Base-by-base conservation (phyloP, 2,888 invertebrate genomes). In the Tenthredo livida region DNA sequence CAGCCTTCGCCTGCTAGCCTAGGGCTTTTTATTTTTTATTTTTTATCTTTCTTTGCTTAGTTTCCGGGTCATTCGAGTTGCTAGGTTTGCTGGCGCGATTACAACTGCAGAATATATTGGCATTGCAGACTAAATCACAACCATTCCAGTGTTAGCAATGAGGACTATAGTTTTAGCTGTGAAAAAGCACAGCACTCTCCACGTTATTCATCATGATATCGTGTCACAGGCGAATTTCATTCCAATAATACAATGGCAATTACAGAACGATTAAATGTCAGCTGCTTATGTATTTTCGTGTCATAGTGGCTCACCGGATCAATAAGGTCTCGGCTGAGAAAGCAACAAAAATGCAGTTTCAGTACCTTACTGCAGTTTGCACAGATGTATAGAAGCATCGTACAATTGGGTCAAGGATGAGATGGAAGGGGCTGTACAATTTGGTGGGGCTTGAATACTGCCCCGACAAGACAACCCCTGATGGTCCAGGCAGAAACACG, bases 361-460 rank as follows among this genome's bases (percentile, higher is more conserved):
- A 40, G 37, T 70, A 5, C 37, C 37, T 43, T 12, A 17, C 73
- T 73, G 73, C 43, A 73, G 73, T 10, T 73, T 73, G 43, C 43
- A 43, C 40, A 40, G 40, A 73, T 12, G 73, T 73, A 21, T 73
- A 21, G 73, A 12, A 43, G 43, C 73, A 73, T 43, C 21, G 40
- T 21, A 25, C 73, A 73, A 73, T 73, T 73, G 43, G 73, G 73
- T 73, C 73, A 73, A 43, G 40, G 73, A 73, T 40, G 43, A 43
- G 21, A 21, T 10, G 25, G 43, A 43, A 29, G 12, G 73, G 37
- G 43, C 12, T 29, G n/a, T 17, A 40, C 43, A 40, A 73, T 73
- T 73, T 73, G 73, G 73, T 43, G 73, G 12, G 43, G 73, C 43
- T 73, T 43, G 40, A 43, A 43, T 40, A 43, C 73, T 73, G 12